phyloP scores from a whole-genome alignment of 2,797 vertebrate species.

The Gobio occitaniae region DNA sequence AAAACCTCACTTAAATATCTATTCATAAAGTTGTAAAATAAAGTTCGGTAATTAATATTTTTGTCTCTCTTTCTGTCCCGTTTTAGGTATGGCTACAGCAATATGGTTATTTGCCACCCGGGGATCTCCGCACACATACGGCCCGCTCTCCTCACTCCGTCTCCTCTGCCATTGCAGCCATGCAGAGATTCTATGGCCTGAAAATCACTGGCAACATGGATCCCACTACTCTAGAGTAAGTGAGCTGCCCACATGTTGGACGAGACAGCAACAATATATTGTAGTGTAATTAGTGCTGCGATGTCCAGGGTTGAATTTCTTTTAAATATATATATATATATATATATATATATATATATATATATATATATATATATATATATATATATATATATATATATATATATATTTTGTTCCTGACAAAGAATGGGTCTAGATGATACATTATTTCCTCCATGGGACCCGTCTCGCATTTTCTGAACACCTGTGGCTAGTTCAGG shows the following conservation, averaged over 20 bases:
- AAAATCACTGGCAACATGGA: conserved; percentile 84
- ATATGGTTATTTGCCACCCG: conserved; percentile 92
- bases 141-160: conserved; percentile 87
- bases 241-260: conserved; percentile 19
- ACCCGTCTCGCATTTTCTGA: not conserved
- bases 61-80: not conserved
- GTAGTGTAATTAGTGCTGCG: not conserved
- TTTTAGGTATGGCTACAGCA: conserved; percentile 92
- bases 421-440: not conserved
- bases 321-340: not conserved
- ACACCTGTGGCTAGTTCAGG: conserved; percentile 17
- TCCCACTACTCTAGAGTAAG: conserved; percentile 81
- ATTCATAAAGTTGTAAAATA: not conserved
- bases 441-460: not conserved
- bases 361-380: too few species aligned
- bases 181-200: conserved; percentile 93
- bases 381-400: too few species aligned
- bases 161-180: conserved; percentile 83
- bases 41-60: not conserved
- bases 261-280: not conserved
- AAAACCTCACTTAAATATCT: not conserved
- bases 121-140: conserved; percentile 88
- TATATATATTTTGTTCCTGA: not conserved
- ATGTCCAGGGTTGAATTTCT: not conserved
- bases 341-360: too few species aligned